Base-by-base conservation (phyloP, 2,888 invertebrate genomes). In the Candidula unifasciata region DNA sequence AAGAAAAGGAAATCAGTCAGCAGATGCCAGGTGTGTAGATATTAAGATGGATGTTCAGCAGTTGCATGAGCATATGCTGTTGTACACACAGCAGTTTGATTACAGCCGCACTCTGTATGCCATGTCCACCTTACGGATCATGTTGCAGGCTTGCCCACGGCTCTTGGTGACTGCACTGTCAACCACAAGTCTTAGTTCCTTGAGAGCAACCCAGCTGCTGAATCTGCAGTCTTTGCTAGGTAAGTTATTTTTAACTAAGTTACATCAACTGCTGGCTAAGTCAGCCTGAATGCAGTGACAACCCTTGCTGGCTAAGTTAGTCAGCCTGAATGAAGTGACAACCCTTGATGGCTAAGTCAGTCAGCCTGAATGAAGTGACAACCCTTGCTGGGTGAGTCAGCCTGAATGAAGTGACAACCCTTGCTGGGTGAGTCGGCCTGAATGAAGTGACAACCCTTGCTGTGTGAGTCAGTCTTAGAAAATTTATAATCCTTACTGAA, bases 1-100 rank as follows among this genome's bases (percentile, higher is more conserved):
- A 21, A 10, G 18, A 33, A 3, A 57, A 3, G 27, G 16, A 27
- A 2, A 57, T 24, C 60, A 35, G 18, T 27, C 35, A 18, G 21
- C 24, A 37, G n/a, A 57, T 3, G 37, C 77, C 44, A 44, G 44
- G 13, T 6, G 44, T 44, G 44, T 79, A 3, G 87, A 87, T 35
- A 91, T 91, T 82, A 89, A 92, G 3, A 91, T 93, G 21, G 90
- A 90, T 64, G 95, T 96, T 64, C 96, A 96, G 92, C 96, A 96
- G 44, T 95, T 97, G 85, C 97, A 97, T 92, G 96, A 96, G 33
- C 97, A 97, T 91, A 95, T 97, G 94, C 95, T 97, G 69, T 94
- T 97, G 3, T 97, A 97, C 91, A 95, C 96, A 89, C 96, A 96
- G 87, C 95, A 96, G 27, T 97, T 96, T 90, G 97, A 97, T 92